phyloP scores from a whole-genome alignment of 1,140 invertebrate species.

The Drosophila sulfurigaster region DNA sequence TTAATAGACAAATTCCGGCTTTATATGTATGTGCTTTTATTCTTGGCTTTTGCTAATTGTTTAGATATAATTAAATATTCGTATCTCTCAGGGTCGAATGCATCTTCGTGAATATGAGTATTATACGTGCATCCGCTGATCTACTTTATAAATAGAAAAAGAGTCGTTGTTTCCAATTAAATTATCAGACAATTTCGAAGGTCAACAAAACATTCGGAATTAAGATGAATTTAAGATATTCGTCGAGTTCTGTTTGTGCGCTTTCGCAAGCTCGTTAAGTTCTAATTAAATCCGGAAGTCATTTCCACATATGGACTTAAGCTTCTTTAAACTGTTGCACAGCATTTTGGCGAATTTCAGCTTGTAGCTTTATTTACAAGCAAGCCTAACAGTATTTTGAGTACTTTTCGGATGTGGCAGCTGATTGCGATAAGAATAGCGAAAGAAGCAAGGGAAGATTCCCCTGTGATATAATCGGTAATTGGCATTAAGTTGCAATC shows the following conservation, averaged over 20 bases:
- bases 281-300: slow-evolving; percentile 21
- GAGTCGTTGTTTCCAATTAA: neutral
- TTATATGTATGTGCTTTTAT: too few species aligned
- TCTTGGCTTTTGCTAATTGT: too few species aligned
- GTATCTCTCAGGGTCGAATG: neutral
- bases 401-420: slow-evolving; percentile 35
- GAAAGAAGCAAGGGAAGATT: neutral
- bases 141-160: neutral
- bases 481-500: neutral
- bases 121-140: neutral
- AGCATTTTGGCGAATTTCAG: slow-evolving; percentile 10
- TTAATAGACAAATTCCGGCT: too few species aligned
- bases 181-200: neutral
- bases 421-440: slow-evolving; percentile 49
- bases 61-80: too few species aligned
- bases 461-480: neutral
- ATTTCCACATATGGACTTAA: slow-evolving; percentile 13
- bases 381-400: slow-evolving; percentile 36
- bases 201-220: slow-evolving; percentile 1
- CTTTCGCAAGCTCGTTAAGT: slow-evolving; percentile 14
- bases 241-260: neutral
- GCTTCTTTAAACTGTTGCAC: neutral
- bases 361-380: slow-evolving; percentile 50
- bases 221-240: neutral
- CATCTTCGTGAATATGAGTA: neutral